Evolutionary conservation across 92 coral and sea anemone species (phyloP).

Genomic region (Phenganax marumi): DNA sequence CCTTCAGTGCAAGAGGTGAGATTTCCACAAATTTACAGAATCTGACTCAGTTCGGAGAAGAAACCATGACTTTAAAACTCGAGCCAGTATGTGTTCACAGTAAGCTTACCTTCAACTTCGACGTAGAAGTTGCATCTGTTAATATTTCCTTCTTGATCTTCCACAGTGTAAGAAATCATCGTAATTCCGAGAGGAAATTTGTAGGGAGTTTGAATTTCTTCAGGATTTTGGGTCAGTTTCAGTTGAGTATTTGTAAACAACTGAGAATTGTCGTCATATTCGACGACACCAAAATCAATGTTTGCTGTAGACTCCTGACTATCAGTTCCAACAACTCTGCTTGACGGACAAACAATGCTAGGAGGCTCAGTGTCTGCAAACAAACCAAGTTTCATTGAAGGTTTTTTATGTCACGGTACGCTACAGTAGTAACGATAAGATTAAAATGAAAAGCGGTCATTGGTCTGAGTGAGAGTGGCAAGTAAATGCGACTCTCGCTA

Average conservation of each 20-base stretch:
- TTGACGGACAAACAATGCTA: conserved; percentile 64
- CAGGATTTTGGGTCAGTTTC: conserved; percentile 61
- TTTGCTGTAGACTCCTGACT: conserved; percentile 67
- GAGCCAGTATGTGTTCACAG: too few relatives aligned
- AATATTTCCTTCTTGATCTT: conserved; percentile 66
- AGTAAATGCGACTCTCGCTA: not conserved
- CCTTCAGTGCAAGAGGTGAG: too few relatives aligned
- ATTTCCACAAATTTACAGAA: too few relatives aligned
- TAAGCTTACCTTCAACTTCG: conserved; percentile 62
- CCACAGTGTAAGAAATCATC: conserved; percentile 73
- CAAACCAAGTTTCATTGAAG: not conserved
- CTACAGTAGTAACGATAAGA: not conserved
- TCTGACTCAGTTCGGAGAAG: too few relatives aligned
- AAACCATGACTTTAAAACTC: too few relatives aligned
- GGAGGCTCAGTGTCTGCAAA: conserved; percentile 78
- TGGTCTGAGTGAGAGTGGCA: not conserved
- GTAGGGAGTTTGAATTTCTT: conserved; percentile 68
- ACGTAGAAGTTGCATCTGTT: conserved; percentile 74
- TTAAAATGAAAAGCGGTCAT: too few relatives aligned
- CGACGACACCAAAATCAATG: conserved; percentile 65
- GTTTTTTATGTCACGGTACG: not conserved
- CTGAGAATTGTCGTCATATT: conserved; percentile 72
- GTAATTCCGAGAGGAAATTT: conserved; percentile 76
- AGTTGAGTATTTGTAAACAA: conserved; percentile 74
- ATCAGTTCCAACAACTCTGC: conserved; percentile 67